Evolutionary conservation across 1,140 invertebrate genomes (phyloP), one percentile per base, ranked within the genome.

Genomic region (Fopius arisanus): DNA sequence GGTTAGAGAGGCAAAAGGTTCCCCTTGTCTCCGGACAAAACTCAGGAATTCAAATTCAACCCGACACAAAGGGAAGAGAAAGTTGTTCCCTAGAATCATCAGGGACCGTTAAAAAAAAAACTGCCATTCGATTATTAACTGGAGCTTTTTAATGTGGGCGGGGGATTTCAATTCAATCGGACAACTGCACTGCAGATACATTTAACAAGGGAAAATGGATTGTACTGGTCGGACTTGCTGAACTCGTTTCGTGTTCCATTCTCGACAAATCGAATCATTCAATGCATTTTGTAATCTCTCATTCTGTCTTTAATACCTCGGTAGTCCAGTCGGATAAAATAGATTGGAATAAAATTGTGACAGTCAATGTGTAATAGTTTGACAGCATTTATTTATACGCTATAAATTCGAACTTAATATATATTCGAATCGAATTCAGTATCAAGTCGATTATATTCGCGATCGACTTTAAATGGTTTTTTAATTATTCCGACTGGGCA

Each of bases 221-320:
- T 68, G 40, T 68, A 68, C 26, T 68, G 67, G 67, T 68, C 67
- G 41, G 67, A 68, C 67, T 48, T 68, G 67, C 54, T 59, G 54
- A 59, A 59, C 54, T 59, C 54, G 54, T 59, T 59, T 59, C 54
- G 54, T 59, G 23, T 59, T 59, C 54, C 54, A 59, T 59, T 59
- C 54, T 26, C 54, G 54, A 59, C 54, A 59, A 59, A 59, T 59
- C 54, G 54, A 59, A 59, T 59, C 54, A 59, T 59, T 59, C 54
- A 28, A 59, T 59, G 54, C 23, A 59, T 28, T 59, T 59, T 59
- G 19, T 59, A 59, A 26, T 59, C 54, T 59, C 23, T 59, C 19
- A 59, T 26, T 28, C 54, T 26, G 10, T 59, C 54, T 59, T 26
- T 10, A 19, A 48, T 48, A 12, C 33, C 1, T 10, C 14, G 43